Evolutionary conservation across 2,113 vertebrate species (phyloP), one percentile per base, ranked within the genome.

Genomic region (Polypterus bichir): DNA sequence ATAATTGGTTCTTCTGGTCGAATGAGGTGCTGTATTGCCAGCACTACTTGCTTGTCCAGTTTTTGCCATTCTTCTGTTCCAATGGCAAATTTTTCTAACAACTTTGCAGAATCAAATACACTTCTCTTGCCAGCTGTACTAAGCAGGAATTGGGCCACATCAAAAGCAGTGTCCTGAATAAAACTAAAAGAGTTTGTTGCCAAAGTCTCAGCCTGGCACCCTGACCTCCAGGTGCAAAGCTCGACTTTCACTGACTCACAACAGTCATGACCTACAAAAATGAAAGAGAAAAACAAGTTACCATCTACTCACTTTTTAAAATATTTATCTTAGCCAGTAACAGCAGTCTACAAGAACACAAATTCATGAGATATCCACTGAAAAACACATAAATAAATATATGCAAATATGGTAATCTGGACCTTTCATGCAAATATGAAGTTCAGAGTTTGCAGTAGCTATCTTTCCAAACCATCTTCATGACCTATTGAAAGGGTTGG

Each of bases 131-230:
- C 93, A 0, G 87, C 93, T 0, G 88, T 86, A 68, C 86, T 84
- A 64, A 93, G 92, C 77, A 97, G 75, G 70, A 97, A 97, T 74
- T 92, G 92, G 44, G 96, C 94, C 0, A 95, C 92, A 6, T 97
- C 92, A 0, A 92, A 92, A 2, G 88, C 92, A 78, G 94, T 86
- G 11, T 98, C 94, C 75, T 96, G 91, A 62, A 92, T 69, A 62
- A 97, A 98, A 70, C 72, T 76, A 74, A 98, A 92, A 70, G 70
- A 78, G 48, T 88, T 88, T 46, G 94, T 86, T 0, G 89, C 87
- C 75, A 94, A 74, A 10, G 85, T 75, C 44, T 81, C 74, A 63
- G 88, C 68, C 0, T 81, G 77, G 3, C 77, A 78, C 7, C 84
- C 84, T 59, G 79, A 79, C 65, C 71, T 80, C 59, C 83, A 76